Percentiles rank a stretch among this genome's conserved stretches.
Evolutionary conservation across 2,888 invertebrate genomes (phyloP).

Genomic region (Chaetoderma sp.): DNA sequence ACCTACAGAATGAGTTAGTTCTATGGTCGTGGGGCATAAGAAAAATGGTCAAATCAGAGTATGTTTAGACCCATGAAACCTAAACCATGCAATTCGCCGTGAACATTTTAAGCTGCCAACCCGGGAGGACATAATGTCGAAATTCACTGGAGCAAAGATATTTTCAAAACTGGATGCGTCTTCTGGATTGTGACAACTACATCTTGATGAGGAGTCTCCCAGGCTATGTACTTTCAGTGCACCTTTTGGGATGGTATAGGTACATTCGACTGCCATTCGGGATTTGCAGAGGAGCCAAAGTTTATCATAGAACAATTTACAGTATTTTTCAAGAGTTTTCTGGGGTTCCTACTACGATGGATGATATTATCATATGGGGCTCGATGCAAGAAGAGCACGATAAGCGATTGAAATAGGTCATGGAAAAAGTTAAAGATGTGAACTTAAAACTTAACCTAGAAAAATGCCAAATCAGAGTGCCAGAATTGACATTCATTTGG

Average conservation of each 20-base stretch:
- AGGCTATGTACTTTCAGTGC: conserved; percentile 31
- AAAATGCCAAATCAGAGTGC: conserved; percentile 1
- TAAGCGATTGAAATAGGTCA: conserved; percentile 1
- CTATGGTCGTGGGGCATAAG: conserved; percentile 33
- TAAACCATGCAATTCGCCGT: conserved; percentile 37
- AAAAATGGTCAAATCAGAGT: conserved; percentile 37
- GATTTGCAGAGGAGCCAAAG: conserved; percentile 8
- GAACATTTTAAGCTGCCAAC: conserved; percentile 40
- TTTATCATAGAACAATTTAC: no score
- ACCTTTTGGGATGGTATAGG: conserved; percentile 31
- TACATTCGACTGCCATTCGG: conserved; percentile 25
- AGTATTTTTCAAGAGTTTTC: no score
- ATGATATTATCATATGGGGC: conserved; percentile 7
- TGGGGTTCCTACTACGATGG: conserved; percentile 8
- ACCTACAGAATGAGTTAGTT: conserved; percentile 43
- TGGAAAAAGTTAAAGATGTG: neutral
- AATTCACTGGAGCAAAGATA: conserved; percentile 25
- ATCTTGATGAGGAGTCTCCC: conserved; percentile 21
- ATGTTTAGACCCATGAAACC: conserved; percentile 40
- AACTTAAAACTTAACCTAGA: conserved; percentile 14
- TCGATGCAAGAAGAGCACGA: conserved; percentile 14
- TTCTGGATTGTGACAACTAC: conserved; percentile 38
- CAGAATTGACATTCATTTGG: neutral
- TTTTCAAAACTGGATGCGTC: conserved; percentile 38
- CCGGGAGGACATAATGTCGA: conserved; percentile 36